Evolutionary conservation across 2,797 vertebrate species (phyloP), one percentile per base, ranked within the genome.

Genomic region (Phrynocephalus guinanensis): DNA sequence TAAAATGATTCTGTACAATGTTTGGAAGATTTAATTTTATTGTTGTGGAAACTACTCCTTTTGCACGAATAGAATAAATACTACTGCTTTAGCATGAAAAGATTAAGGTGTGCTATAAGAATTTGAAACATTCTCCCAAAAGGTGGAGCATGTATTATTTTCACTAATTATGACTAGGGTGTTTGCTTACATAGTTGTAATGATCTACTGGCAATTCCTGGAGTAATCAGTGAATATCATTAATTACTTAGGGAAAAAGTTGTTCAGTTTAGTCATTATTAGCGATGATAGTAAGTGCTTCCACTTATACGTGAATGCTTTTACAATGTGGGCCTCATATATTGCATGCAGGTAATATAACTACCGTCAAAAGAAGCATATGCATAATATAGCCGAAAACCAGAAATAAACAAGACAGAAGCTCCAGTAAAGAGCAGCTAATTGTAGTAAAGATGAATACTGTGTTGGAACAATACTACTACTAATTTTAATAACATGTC

Each of bases 361-460:
- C 68, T 72, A 28, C 4, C 72, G 24, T 44, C 68, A 86, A 70
- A 80, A 60, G 48, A 79, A 86, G 33, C 67, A 52, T 85, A 28
- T 20, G 5, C 38, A 71, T 28, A 79, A 79, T 79, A 66, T 56
- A 72, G 67, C 30, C 48, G n/a, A 60, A 71, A 50, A 66, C 66
- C 24, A 77, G 44, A 77, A 52, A 48, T 11, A 52, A 79, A 52
- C 79, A 63, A n/a, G 52, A 9, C 26, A 52, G 22, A 20, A 78
- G 38, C 38, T 38, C 85, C 68, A 38, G 38, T 93, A 83, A 91
- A 81, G 16, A 92, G 33, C 50, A 60, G 48, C 56, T 88, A 66
- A 88, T 86, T 70, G 91, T 85, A 72, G 79, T 63, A 20, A 44
- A 86, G 10, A 3, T 88, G 26, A 26, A 90, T 86, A 91, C 89